Conservation (phyloP, 2,888 invertebrate species). For the Netelia melanura region DNA sequence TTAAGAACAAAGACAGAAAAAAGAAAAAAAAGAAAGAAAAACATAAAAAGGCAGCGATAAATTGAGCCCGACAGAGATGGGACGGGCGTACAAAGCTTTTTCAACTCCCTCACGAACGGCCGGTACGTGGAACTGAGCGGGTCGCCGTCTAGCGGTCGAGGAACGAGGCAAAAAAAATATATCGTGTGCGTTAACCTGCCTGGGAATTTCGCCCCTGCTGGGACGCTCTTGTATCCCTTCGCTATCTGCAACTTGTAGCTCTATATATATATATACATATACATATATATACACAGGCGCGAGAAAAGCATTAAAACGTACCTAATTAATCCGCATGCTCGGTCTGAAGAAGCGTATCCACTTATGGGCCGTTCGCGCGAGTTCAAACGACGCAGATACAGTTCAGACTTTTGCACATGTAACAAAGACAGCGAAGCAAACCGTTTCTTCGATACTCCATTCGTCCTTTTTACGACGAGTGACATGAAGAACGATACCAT, state of each 20-base stretch:
- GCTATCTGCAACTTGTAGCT: constrained; percentile 14
- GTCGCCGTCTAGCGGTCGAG: not conserved
- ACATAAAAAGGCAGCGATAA: not conserved
- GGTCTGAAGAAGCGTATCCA: constrained; percentile 52
- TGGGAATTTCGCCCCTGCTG: constrained; percentile 56
- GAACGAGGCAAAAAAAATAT: constrained; percentile 15
- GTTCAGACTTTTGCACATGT: constrained; percentile 3
- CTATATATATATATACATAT: not conserved
- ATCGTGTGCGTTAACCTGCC: constrained; percentile 26
- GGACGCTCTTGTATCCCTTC: constrained; percentile 1
- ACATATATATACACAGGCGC: constrained; percentile 13
- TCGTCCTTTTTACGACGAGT: not conserved
- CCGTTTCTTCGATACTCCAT: not conserved
- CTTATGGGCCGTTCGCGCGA: constrained; percentile 32
- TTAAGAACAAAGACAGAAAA: not conserved
- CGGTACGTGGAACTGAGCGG: not conserved
- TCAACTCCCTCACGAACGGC: not conserved
- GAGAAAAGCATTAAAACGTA: constrained; percentile 31
- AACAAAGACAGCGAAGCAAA: not conserved
- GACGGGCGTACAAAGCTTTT: constrained; percentile 3
- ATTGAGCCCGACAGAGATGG: not conserved
- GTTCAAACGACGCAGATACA: constrained; percentile 25
- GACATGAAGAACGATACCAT: too few relatives aligned
- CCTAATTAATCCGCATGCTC: constrained; percentile 47
- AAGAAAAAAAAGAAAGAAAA: not conserved